A percentile compares a stretch with the other conserved stretches of the same genome.
Evolutionary conservation across 2,113 vertebrate genomes (phyloP).

Genomic region (Prochilodus magdalenae): DNA sequence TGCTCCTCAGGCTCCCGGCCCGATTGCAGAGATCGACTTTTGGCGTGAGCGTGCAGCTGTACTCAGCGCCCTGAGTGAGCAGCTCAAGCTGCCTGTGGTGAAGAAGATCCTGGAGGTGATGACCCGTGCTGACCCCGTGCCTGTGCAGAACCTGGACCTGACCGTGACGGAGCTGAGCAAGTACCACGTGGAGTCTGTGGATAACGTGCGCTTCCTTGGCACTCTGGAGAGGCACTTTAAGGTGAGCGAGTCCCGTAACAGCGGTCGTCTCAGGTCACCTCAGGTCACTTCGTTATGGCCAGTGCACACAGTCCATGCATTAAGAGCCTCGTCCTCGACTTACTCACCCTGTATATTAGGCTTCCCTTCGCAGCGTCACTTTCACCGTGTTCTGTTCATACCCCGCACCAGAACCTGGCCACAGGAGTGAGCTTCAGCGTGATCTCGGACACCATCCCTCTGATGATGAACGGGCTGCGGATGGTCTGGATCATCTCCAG

Average conservation of each 20-base stretch:
- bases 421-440: constrained; percentile 74
- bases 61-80: constrained; percentile 81
- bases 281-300: too few species aligned
- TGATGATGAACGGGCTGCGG: constrained; percentile 85
- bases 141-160: constrained; percentile 75
- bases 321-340: too few species aligned
- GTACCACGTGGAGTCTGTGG: constrained; percentile 80
- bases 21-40: constrained; percentile 86
- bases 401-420: constrained; percentile 72
- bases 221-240: constrained; percentile 86
- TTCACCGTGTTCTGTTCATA: too few species aligned
- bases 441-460: constrained; percentile 82
- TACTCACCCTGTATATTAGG: too few species aligned
- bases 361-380: too few species aligned
- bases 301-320: too few species aligned
- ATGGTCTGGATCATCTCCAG: constrained; percentile 90
- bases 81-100: constrained; percentile 81
- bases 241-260: constrained; percentile 67
- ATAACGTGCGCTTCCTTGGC: constrained; percentile 85
- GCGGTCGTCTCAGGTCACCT: too few species aligned
- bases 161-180: constrained; percentile 80
- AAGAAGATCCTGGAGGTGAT: constrained; percentile 83
- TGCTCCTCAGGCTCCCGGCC: constrained; percentile 76
- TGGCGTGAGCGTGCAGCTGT: constrained; percentile 84
- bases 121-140: constrained; percentile 70